A percentile compares a stretch with the other conserved stretches of the same genome.
phyloP scores from a whole-genome alignment of 2,888 invertebrate species.

The Ferdinandea cuprea region DNA sequence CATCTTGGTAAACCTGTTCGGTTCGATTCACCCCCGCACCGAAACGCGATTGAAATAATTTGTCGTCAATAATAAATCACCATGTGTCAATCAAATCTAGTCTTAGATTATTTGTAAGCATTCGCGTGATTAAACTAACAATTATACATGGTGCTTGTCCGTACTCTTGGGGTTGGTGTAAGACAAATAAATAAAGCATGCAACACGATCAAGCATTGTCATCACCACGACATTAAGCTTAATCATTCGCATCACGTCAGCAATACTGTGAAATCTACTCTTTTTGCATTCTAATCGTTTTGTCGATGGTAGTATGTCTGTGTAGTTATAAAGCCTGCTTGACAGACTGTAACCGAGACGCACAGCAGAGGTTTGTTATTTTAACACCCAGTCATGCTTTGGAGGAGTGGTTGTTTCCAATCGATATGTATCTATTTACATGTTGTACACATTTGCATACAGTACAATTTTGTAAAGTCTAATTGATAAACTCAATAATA shows the following conservation, averaged over 20 bases:
- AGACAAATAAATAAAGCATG: background rate
- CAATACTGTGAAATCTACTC: slow-evolving; percentile 64
- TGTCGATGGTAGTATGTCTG: slow-evolving; percentile 3
- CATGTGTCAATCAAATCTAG: slow-evolving; percentile 54
- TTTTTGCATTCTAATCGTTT: slow-evolving; percentile 64
- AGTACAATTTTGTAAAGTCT: no score
- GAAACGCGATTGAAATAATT: slow-evolving; percentile 10
- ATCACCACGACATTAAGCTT: slow-evolving; percentile 10
- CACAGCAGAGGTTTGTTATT: slow-evolving; percentile 4
- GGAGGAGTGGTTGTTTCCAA: no score
- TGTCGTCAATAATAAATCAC: slow-evolving; percentile 51
- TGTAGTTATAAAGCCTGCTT: no score
- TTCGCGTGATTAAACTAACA: slow-evolving; percentile 61
- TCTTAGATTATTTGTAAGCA: slow-evolving; percentile 23
- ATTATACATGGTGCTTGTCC: slow-evolving; percentile 38
- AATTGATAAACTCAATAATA: no score
- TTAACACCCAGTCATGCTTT: no score
- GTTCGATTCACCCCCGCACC: background rate
- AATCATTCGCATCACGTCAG: slow-evolving; percentile 59
- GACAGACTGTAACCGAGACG: no score
- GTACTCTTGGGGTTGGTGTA: background rate
- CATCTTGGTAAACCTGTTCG: background rate
- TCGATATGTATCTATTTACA: no score
- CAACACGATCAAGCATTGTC: slow-evolving; percentile 2
- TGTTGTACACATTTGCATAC: no score